phyloP scores from a whole-genome alignment of 2,888 invertebrate species.

The Cryptophagus acutangulus region DNA sequence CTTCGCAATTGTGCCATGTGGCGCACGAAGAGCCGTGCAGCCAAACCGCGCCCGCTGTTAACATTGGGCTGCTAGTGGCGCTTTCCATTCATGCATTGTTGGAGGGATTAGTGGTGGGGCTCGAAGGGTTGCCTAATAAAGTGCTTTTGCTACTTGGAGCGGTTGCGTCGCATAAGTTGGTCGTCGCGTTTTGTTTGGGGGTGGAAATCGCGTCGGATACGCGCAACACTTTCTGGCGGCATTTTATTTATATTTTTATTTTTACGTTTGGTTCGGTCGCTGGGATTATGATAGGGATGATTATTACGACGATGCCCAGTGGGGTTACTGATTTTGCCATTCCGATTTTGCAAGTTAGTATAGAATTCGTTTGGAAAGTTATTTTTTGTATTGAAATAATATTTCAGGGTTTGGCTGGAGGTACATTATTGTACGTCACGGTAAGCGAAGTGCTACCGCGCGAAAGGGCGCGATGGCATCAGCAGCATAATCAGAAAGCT shows the following conservation, averaged over 20 bases:
- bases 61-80: slow-evolving; percentile 65
- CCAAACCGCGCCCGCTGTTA: slow-evolving; percentile 57
- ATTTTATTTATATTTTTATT: slow-evolving; percentile 57
- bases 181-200: slow-evolving; percentile 77
- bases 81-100: slow-evolving; percentile 72
- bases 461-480: slow-evolving; percentile 70
- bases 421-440: slow-evolving; percentile 71
- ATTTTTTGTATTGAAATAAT: no score
- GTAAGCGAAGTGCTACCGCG: slow-evolving; percentile 72
- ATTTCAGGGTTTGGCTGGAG: slow-evolving; percentile 64
- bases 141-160: slow-evolving; percentile 64
- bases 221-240: slow-evolving; percentile 43
- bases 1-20: slow-evolving; percentile 58
- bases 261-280: slow-evolving; percentile 65
- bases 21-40: slow-evolving; percentile 64
- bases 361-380: neutral
- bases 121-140: slow-evolving; percentile 61
- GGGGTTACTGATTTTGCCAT: slow-evolving; percentile 51
- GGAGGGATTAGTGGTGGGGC: slow-evolving; percentile 77
- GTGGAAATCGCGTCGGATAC: slow-evolving; percentile 56
- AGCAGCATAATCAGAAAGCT: slow-evolving; percentile 47
- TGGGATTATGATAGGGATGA: slow-evolving; percentile 65
- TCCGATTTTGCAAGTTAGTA: slow-evolving; percentile 59
- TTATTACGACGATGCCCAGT: slow-evolving; percentile 52
- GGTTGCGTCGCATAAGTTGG: slow-evolving; percentile 74